These are phyloP conservation scores for Microvelia longipes DNA, from an alignment of 1,140 invertebrate species.

Conservation along the genomic window DNA sequence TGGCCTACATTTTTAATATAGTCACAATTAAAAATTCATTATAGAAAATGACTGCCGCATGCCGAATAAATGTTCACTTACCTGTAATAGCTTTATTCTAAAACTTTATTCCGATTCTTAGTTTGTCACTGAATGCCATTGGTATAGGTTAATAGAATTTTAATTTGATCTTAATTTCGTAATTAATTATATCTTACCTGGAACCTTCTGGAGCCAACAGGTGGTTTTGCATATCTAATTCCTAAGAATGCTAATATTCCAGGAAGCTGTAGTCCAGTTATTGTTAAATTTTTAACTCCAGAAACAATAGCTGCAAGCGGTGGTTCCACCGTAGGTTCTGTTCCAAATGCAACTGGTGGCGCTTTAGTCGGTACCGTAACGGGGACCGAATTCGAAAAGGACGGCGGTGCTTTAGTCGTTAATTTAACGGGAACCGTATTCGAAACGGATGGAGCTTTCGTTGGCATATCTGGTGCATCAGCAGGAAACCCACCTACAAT, in stretches of 20 bases:
- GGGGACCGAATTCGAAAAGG: no score
- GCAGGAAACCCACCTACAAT: neutral
- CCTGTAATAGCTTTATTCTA: no score
- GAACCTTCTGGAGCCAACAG: slow-evolving; percentile 45
- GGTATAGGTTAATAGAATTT: no score
- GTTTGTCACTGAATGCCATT: no score
- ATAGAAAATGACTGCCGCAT: no score
- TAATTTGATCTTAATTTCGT: neutral
- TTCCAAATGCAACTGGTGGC: neutral
- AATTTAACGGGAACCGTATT: no score
- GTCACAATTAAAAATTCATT: no score
- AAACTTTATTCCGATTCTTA: no score
- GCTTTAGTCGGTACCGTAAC: neutral
- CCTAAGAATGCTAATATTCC: slow-evolving; percentile 37
- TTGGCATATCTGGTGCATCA: neutral
- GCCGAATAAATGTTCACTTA: no score
- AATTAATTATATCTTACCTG: slow-evolving; percentile 29
- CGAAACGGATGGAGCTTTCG: no score
- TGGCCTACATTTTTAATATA: no score
- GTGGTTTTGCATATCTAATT: slow-evolving; percentile 54
- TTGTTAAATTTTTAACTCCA: neutral
- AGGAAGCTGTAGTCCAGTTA: neutral
- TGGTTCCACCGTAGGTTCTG: neutral
- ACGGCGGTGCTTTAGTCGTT: no score
- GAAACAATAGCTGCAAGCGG: neutral